Percentiles rank a stretch among this genome's conserved stretches.
Evolutionary conservation across 2,113 vertebrate species (phyloP).

Genomic region (Sterna hirundo): DNA sequence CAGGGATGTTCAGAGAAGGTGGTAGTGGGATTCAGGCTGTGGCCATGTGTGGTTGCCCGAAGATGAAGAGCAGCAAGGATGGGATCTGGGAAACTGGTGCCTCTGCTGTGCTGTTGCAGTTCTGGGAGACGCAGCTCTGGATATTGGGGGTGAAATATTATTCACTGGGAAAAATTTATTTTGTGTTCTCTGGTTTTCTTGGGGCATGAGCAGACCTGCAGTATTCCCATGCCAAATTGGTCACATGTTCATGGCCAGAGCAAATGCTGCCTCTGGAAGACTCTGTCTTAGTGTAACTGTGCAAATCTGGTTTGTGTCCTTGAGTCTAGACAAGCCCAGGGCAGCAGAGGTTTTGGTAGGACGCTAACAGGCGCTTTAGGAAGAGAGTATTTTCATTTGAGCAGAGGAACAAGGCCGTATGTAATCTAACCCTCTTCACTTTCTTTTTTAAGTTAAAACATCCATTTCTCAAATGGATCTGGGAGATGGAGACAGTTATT

Average conservation of each 20-base stretch:
- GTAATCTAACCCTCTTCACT: neutral
- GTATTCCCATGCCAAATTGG: fast-evolving
- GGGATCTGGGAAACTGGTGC: neutral
- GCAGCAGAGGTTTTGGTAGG: neutral
- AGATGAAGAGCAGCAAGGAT: neutral
- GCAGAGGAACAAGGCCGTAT: neutral
- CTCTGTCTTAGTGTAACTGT: neutral
- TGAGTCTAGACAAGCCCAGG: neutral
- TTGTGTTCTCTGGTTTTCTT: neutral
- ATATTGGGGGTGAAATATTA: neutral
- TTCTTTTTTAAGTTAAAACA: neutral
- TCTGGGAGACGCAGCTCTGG: neutral
- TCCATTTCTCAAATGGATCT: neutral
- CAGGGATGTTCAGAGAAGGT: neutral
- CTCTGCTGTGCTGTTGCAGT: neutral
- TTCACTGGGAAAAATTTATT: neutral
- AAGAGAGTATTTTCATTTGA: neutral
- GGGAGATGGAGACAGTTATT: neutral
- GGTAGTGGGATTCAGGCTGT: neutral
- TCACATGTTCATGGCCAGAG: fast-evolving
- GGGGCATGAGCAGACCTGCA: fast-evolving
- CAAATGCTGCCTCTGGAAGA: neutral
- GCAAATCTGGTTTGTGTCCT: neutral
- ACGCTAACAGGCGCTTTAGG: neutral
- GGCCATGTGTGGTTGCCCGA: fast-evolving